A percentile compares a stretch with the other conserved stretches of the same genome.
Evolutionary conservation across 2,888 invertebrate genomes (phyloP).

Genomic region (Selenia dentaria): DNA sequence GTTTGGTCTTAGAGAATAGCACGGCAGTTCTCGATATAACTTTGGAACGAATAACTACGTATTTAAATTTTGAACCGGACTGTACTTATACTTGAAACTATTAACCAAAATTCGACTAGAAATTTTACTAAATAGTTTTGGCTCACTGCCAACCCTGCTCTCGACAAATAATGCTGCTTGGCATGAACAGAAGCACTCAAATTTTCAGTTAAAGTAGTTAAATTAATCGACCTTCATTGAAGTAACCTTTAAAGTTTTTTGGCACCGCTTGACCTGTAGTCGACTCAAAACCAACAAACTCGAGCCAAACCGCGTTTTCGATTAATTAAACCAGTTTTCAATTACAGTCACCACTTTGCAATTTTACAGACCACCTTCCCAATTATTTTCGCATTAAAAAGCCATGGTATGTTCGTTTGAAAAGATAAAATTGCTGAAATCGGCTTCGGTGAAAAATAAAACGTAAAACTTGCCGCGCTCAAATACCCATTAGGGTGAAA

Average conservation of each 20-base stretch:
- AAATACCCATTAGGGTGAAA: constrained; percentile 38
- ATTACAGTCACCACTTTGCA: constrained; percentile 4
- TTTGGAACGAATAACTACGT: no score
- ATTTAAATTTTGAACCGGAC: no score
- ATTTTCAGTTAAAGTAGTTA: background rate
- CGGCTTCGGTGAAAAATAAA: constrained; percentile 30
- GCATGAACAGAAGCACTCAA: background rate
- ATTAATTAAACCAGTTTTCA: constrained; percentile 6
- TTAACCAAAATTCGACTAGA: no score
- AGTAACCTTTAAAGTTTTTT: constrained; percentile 5
- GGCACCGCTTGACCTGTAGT: background rate
- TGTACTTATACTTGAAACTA: no score
- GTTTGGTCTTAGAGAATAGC: no score
- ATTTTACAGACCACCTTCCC: constrained; percentile 10
- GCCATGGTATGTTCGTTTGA: constrained; percentile 44
- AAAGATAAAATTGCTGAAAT: constrained; percentile 42
- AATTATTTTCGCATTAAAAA: constrained; percentile 46
- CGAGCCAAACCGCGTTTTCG: constrained; percentile 20
- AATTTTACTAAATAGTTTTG: no score
- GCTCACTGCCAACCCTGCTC: constrained; percentile 1
- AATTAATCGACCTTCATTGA: constrained; percentile 5
- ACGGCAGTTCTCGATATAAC: no score
- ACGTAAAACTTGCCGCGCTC: constrained; percentile 32
- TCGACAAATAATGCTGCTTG: constrained; percentile 4
- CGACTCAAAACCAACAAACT: constrained; percentile 1